Evolutionary conservation across 2,113 vertebrate genomes (phyloP), one percentile per base, ranked within the genome.

Genomic region (Sminthopsis crassicaudata): DNA sequence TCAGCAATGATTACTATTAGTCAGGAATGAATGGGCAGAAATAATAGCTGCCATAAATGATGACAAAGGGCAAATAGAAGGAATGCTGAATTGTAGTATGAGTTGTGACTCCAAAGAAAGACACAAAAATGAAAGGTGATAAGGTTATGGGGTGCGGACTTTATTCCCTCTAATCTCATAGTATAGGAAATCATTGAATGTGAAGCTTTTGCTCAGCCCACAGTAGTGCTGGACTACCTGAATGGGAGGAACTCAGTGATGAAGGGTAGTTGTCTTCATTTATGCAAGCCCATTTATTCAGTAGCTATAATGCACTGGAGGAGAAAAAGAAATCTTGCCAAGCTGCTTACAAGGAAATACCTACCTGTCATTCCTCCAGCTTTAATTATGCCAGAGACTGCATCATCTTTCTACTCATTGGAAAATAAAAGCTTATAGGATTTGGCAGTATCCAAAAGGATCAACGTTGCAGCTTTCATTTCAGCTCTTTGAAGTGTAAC

Each of bases 361-460:
- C 36, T 84, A 42, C n/a, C 67, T 84, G 67, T 84, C 67, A 42
- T 84, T 84, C n/a, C n/a, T 30, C 19, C n/a, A 84, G 67, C 67
- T 84, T 84, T 84, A 42, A 84, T 84, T 84, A 84, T 42, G 22
- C 5, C 67, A 8, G n/a, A 22, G 6, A 42, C n/a, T 84, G n/a
- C 36, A 84, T 42, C 6, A 7, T 42, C 36, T 84, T 84, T 84
- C 67, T 84, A 42, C 67, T 84, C n/a, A 23, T 84, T 84, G n/a
- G 19, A 84, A 84, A 84, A 84, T 84, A 22, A 84, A 84, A 84
- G n/a, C 36, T 42, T n/a, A 84, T 23, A 84, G 67, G n/a, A 84
- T 84, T 84, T 84, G 67, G 67, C n/a, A 84, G 67, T 84, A 84
- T 84, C 67, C 67, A 84, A 84, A 84, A 36, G 67, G 67, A 84